Evolutionary conservation across 2,888 invertebrate species (phyloP).

Genomic region (Arrhopalites spinosus): DNA sequence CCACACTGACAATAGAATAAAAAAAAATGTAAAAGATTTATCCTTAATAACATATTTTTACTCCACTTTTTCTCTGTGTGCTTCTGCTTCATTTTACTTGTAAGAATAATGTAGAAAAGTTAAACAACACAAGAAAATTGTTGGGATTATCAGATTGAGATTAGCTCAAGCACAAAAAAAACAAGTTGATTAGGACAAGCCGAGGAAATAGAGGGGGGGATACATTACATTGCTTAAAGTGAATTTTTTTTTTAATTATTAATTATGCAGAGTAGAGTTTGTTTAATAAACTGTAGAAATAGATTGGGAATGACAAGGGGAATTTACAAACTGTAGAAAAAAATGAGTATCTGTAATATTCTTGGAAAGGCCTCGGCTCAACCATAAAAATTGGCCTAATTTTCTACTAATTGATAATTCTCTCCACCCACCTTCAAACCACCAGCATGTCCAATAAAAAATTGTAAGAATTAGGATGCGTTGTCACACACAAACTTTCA

Average conservation of each 20-base stretch:
- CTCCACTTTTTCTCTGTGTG: too few species aligned
- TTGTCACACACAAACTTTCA: neutral
- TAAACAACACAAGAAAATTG: too few species aligned
- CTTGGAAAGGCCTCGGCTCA: constrained; percentile 9
- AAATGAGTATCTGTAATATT: too few species aligned
- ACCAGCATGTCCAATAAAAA: neutral
- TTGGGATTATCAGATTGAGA: too few species aligned
- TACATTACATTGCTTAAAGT: neutral
- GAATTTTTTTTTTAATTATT: neutral
- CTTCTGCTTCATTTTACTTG: too few species aligned
- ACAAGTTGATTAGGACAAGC: too few species aligned
- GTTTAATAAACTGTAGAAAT: neutral
- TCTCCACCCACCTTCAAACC: neutral
- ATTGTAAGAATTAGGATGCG: neutral
- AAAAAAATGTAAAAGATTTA: too few species aligned
- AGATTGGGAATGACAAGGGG: neutral
- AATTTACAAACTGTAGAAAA: neutral
- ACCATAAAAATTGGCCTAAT: constrained; percentile 24
- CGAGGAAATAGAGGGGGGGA: too few species aligned
- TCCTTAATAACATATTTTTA: too few species aligned
- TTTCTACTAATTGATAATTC: neutral
- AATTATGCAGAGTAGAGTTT: neutral
- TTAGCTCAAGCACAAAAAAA: too few species aligned
- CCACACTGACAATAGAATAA: too few species aligned
- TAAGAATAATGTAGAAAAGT: too few species aligned